Base-by-base conservation (phyloP, 2,113 vertebrate species). In the Jaculus jaculus region DNA sequence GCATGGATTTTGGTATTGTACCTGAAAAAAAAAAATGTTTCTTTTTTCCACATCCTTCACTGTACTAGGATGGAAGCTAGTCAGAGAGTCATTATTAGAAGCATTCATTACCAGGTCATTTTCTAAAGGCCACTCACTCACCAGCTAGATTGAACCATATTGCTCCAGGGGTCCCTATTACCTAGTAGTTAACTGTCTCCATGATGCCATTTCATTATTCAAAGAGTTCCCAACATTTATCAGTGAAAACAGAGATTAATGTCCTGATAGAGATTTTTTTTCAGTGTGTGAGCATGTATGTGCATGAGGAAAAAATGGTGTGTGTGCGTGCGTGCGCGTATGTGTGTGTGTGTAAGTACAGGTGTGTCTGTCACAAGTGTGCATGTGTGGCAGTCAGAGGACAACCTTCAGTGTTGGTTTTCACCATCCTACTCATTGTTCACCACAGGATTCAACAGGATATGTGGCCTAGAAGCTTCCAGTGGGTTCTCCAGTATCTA, bases 161-260 rank as follows among this genome's bases (percentile, higher is more conserved):
- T 47, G 13, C 63, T 4, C 32, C 3, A 13, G 3, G 30, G 17
- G 20, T 54, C 2, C 1, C 13, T 47, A 0, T 21, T 24, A 81
- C 54, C 47, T 34, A 2, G 32, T 37, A 39, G 69, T 0, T 4
- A 54, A 21, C 83, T 7, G 2, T 47, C 42, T 47, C 51, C 0
- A 26, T 63, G 3, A 30, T 66, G 12, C 7, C 7, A 90, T 34
- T 60, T 51, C 23, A 42, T 72, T 17, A 82, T n/a, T 28, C 58
- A 90, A 42, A 69, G 1, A 30, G 20, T 18, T 80, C 7, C 83
- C 66, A 68, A 4, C 34, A 74, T 15, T 15, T 16, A 34, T 32
- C 8, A 39, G 6, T 17, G 34, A 80, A 84, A 51, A 71, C 32
- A 84, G 18, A 77, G 0, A 47, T 32, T 26, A 18, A 72, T 54